These are phyloP conservation scores for Diorhabda elongata DNA, from an alignment of 1,140 invertebrate genomes.

Conservation along the genomic window DNA sequence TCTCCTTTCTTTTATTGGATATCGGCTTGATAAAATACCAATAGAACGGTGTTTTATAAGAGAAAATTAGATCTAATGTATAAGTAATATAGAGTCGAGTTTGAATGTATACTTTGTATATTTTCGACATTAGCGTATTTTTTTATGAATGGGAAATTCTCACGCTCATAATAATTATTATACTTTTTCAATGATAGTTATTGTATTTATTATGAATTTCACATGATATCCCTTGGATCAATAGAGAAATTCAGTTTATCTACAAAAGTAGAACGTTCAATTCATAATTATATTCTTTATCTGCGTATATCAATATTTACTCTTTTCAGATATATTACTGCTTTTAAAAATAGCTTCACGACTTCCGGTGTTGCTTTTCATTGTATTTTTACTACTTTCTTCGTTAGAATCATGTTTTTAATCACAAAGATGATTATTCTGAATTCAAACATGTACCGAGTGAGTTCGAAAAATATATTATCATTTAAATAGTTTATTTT, in stretches of 20 bases:
- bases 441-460: too few relatives aligned
- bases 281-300: constrained; percentile 14
- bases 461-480: too few relatives aligned
- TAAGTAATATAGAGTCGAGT: not conserved
- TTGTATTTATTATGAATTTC: constrained; percentile 13
- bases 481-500: too few relatives aligned
- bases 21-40: not conserved
- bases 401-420: too few relatives aligned
- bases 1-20: not conserved
- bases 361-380: constrained; percentile 2
- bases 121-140: not conserved
- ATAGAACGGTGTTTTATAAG: not conserved
- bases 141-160: constrained; percentile 11
- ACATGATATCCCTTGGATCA: constrained; percentile 10
- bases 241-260: constrained; percentile 16
- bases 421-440: too few relatives aligned
- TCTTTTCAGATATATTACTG: constrained; percentile 13
- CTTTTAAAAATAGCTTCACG: constrained; percentile 15
- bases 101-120: not conserved
- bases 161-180: constrained; percentile 3
- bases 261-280: constrained; percentile 11
- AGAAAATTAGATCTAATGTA: not conserved
- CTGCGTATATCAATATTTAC: constrained; percentile 13
- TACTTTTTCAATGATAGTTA: constrained; percentile 5
- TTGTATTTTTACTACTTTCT: too few relatives aligned